Evolutionary conservation across 2,113 vertebrate genomes (phyloP).

Genomic region (Cyphomyrus plagiostoma): DNA sequence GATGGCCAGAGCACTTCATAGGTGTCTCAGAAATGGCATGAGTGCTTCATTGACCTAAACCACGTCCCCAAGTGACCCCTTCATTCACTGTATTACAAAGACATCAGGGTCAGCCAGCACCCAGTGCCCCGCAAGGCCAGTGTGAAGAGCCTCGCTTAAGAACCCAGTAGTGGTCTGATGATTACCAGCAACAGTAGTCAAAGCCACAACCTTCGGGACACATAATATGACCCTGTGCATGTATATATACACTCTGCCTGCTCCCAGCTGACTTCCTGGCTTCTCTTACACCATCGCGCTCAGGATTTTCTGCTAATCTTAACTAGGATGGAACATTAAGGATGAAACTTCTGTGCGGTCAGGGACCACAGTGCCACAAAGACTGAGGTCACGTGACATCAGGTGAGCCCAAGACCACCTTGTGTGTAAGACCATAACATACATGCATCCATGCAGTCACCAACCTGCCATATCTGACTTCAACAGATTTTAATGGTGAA

Average conservation of each 20-base stretch:
- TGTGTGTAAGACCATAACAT: too few relatives aligned
- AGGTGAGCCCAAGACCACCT: too few relatives aligned
- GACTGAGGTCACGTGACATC: too few relatives aligned
- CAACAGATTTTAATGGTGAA: background rate
- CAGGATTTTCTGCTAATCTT: too few relatives aligned
- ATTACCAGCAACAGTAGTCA: background rate
- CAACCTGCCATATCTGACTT: background rate
- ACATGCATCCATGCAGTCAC: too few relatives aligned
- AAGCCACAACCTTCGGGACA: background rate
- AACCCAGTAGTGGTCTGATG: background rate
- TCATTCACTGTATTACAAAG: background rate
- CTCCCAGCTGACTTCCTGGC: too few relatives aligned
- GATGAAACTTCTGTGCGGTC: too few relatives aligned
- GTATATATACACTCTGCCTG: background rate
- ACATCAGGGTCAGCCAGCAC: background rate
- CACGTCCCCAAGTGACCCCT: background rate
- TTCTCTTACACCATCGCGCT: too few relatives aligned
- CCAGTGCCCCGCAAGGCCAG: background rate
- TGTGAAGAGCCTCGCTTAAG: background rate
- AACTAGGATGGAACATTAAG: too few relatives aligned
- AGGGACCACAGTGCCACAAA: too few relatives aligned
- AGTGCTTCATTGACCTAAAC: background rate
- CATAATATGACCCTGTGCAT: background rate
- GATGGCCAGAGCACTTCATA: background rate
- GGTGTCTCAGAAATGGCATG: background rate